These are phyloP conservation scores for Saccostrea echinata DNA, from an alignment of 1,140 invertebrate genomes.

Conservation along the genomic window DNA sequence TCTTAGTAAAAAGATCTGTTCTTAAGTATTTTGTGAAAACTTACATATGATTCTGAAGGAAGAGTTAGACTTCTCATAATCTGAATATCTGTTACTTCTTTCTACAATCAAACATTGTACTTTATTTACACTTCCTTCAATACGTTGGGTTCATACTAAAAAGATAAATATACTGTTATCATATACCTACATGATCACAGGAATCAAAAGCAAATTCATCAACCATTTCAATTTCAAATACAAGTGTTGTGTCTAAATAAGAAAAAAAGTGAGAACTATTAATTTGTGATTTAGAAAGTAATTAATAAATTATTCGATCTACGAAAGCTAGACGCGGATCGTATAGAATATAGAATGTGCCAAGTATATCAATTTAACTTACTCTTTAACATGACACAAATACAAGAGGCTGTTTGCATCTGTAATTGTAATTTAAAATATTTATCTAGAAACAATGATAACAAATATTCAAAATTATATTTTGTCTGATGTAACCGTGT, in stretches of 20 bases:
- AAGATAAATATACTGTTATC: too few species aligned
- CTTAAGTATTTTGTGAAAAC: neutral
- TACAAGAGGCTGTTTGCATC: too few species aligned
- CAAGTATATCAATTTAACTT: too few species aligned
- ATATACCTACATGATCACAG: neutral
- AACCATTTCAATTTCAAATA: constrained; percentile 24
- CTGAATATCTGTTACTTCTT: neutral
- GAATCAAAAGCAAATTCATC: neutral
- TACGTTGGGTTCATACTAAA: too few species aligned
- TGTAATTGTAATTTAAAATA: too few species aligned
- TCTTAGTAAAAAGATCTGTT: too few species aligned
- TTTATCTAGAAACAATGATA: too few species aligned
- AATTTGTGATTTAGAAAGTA: neutral
- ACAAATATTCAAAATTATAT: too few species aligned
- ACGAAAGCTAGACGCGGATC: too few species aligned
- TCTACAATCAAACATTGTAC: neutral
- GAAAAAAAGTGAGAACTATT: neutral
- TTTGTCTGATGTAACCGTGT: neutral
- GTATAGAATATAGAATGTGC: too few species aligned
- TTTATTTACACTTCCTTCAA: neutral
- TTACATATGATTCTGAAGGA: neutral
- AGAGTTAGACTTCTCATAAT: neutral
- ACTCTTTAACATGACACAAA: too few species aligned
- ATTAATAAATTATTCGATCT: too few species aligned
- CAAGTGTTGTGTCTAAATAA: neutral